Evolutionary conservation across 2,888 invertebrate genomes (phyloP), one percentile per base, ranked within the genome.

Genomic region (Rhyacophila evoluta): DNA sequence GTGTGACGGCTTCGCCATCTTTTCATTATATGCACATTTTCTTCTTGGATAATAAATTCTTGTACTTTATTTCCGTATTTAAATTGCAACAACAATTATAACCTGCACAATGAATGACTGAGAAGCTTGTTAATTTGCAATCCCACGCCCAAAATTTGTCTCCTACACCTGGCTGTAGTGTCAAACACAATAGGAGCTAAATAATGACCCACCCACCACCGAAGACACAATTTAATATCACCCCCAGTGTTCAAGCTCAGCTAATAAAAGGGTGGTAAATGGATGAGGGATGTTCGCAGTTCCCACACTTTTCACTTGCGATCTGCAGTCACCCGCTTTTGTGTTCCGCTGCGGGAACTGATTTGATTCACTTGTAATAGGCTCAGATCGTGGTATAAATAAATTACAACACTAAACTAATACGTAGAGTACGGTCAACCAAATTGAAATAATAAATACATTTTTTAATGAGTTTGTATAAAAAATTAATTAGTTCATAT

Each of bases 281-380:
- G 74, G 67, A 29, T 67, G 74, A 55, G 74, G 39, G 74, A 28
- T 69, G 69, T 69, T 69, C 69, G 15, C 69, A 69, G 69, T 33
- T 33, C 28, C 69, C 69, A 33, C 69, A 28, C 28, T 69, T 69
- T 12, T 69, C 69, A 69, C 55, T 55, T 55, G 55, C 79, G 72
- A 19, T 75, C 70, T 74, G 41, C 67, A 55, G 55, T 55, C 55
- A 55, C 55, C 55, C 55, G 15, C 41, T 70, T 55, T 79, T 79
- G 74, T 79, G 27, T 67, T 15, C 69, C 39, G 70, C 74, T 74
- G 79, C 67, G 77, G 74, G 79, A 79, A 68, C 74, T 41, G 79
- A 79, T 79, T 77, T 79, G 77, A 79, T 74, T 77, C 79, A 74
- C 79, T 77, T 73, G 74, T 74, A 70, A 74, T 78, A 28, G 38